phyloP scores from a whole-genome alignment of 2,113 vertebrate species.

The Anolis carolinensis region DNA sequence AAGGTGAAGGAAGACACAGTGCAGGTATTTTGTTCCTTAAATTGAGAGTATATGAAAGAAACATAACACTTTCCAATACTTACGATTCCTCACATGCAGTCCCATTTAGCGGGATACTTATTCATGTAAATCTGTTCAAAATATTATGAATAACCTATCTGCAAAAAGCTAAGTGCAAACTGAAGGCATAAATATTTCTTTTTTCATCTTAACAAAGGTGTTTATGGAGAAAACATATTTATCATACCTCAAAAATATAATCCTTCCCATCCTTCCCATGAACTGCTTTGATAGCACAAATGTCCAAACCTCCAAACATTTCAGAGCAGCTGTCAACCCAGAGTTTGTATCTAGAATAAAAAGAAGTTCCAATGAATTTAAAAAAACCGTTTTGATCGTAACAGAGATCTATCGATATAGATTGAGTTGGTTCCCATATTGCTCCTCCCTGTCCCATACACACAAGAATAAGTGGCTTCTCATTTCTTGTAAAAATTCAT shows the following conservation, averaged over 20 bases:
- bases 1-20: conserved; percentile 37
- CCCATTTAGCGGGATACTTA: conserved; percentile 39
- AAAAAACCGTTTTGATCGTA: not conserved
- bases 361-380: conserved; percentile 43
- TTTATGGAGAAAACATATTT: not conserved
- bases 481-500: conserved; percentile 27
- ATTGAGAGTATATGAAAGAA: conserved; percentile 49
- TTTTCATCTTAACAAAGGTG: not conserved
- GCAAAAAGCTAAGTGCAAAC: not conserved
- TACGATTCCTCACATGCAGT: conserved; percentile 58
- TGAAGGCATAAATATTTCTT: not conserved
- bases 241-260: conserved; percentile 95
- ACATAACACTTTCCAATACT: conserved; percentile 31
- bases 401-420: not conserved
- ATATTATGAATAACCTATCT: conserved; percentile 48
- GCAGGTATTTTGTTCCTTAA: conserved; percentile 56
- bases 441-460: not conserved
- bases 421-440: not conserved
- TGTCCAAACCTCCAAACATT: conserved; percentile 94
- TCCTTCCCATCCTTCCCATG: conserved; percentile 98
- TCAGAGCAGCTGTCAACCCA: conserved; percentile 96
- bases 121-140: conserved; percentile 8
- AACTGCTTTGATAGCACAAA: conserved; percentile 97
- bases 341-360: conserved; percentile 86
- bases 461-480: conserved; percentile 33